Evolutionary conservation across 2,888 invertebrate species (phyloP), one percentile per base, ranked within the genome.

Genomic region (Crematogaster levior): DNA sequence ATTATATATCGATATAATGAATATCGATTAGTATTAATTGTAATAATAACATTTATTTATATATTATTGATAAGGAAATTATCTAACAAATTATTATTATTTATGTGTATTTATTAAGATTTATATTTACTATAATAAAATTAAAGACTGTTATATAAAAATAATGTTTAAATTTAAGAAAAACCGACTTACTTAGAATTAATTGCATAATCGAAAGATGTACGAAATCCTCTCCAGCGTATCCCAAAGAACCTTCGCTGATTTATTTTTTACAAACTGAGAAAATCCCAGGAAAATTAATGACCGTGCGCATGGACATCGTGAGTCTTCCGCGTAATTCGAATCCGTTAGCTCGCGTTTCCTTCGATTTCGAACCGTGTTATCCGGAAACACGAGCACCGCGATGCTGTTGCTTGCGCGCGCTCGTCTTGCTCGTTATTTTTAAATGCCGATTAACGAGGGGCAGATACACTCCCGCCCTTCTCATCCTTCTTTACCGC

Each of bases 361-460:
- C 87, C 51, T 80, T 77, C 79, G 72, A 82, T 86, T 85, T 88
- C 75, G 27, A 24, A 56, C 43, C 79, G 53, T 30, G 51, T 81
- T 66, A 85, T 81, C 81, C 77, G 48, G 81, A 74, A 84, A 86
- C 58, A 56, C 15, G 89, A 88, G 84, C 68, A 43, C 10, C 51
- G 12, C 40, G 48, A 48, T 34, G 46, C 34, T 21, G n/a, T 24
- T 46, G 24, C n/a, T 24, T 37, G 37, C 56, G n/a, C 63, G 68
- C 12, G 53, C 79, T 81, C 84, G 51, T 74, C 63, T 58, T 53
- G 40, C 83, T 87, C 87, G 83, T 89, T 88, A 88, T 89, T 89
- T 88, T 84, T 82, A 84, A 88, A 88, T 81, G 84, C 66, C 89
- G 88, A 88, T 88, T 85, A 87, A 84, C 87, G 66, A 86, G 84